Base-by-base conservation (phyloP, 2,113 vertebrate genomes). In the Chroicocephalus ridibundus region DNA sequence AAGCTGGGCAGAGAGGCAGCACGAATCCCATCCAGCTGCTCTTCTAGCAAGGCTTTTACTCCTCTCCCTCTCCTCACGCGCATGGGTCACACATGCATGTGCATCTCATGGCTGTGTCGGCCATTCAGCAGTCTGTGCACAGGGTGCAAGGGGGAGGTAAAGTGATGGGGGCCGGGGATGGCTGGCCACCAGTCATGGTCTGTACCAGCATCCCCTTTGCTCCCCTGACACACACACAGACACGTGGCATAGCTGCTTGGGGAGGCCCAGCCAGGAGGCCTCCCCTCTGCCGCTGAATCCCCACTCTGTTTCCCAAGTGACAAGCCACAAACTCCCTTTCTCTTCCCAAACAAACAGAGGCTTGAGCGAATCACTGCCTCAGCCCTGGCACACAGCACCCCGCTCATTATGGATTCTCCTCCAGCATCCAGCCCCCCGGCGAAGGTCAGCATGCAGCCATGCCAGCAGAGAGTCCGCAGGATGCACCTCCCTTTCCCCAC, bases 301-400 rank as follows among this genome's bases (percentile, higher is more conserved):
- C 90, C 78, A 90, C 96, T 97, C 98, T 98, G 98, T 98, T 98
- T 97, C 92, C 71, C 70, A 62, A 96, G 87, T 82, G 88, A 90
- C 72, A 62, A 70, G 86, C 96, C 96, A 98, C 98, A 98, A 97
- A 97, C 96, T 97, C 97, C 94, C 97, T 97, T 98, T 98, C 98
- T 98, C 91, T 96, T 94, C 91, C 91, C 96, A 97, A 97, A 98
- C 98, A 98, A 98, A 97, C 87, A 93, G 94, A 91, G 94, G 96
- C 94, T 98, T 98, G 94, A 98, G 93, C 25, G 70, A 98, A 89
- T 90, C 57, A 11, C 81, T 90, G 95, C 81, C 88, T 94, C 16
- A 6, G 94, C 57, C 89, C 72, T 93, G 66, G 61, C 94, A 94
- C 27, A 4, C 94, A 96, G 94, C 71, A 86, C 44, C 64, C 65